Evolutionary conservation across 2,888 invertebrate species (phyloP), one percentile per base, ranked within the genome.

Genomic region (Dorcus hopei): DNA sequence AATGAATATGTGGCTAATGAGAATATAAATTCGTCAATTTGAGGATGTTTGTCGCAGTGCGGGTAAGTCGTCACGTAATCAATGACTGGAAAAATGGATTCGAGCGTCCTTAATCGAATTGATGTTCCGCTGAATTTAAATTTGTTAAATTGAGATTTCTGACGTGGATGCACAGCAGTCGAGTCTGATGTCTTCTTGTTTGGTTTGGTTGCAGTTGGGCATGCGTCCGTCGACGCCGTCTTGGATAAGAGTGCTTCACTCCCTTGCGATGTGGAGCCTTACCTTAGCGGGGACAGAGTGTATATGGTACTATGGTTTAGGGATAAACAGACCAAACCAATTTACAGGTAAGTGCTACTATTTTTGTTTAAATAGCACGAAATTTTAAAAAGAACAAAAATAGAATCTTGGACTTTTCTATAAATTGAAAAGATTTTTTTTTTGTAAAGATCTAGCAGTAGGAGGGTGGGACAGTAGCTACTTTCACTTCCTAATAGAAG

Each of bases 251-350:
- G 90, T 67, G 93, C 93, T 58, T 88, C 90, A 52, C 80, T 95
- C 71, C 94, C 94, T 40, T 95, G 94, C 82, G 91, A 94, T 83
- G 91, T 94, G 77, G 90, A 90, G 70, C 92, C 93, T 55, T 86
- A 88, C 75, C 85, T 87, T 57, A 85, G 87, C 70, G 91, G 91
- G 71, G 94, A 94, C 79, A 85, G 91, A 63, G 92, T 94, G 61
- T 93, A 93, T 80, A 93, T 94, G 91, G 93, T 95, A 68, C 84
- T 95, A 54, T 95, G 94, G 94, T 95, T 93, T 79, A 84, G 91
- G 65, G 93, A 93, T 76, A 89, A 88, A 70, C 89, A 88, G 54
- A 90, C 89, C 64, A 93, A 92, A 79, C 94, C 95, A 66, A 88
- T 95, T 73, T 95, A 93, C 83, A 94, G 93, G 94, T 93, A 80